Percentiles rank a stretch among this genome's conserved stretches.
Conservation (phyloP, 2,113 vertebrate genomes). For the Corvus hawaiiensis region DNA sequence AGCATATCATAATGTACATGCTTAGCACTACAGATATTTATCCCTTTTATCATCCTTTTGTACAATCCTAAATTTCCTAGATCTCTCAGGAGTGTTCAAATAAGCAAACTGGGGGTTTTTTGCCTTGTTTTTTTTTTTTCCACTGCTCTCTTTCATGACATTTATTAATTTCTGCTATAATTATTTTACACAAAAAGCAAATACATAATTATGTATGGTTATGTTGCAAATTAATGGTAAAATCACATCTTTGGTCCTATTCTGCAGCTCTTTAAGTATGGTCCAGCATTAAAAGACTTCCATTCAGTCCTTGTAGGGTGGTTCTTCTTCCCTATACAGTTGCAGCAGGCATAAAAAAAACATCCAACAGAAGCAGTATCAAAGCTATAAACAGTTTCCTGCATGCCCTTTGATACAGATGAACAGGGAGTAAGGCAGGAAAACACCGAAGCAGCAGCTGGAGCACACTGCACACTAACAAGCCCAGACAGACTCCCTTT, state of each 20-base stretch:
- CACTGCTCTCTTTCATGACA: neutral
- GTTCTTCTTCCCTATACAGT: neutral
- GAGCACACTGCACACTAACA: neutral
- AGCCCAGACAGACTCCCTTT: accelerated
- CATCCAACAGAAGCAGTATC: neutral
- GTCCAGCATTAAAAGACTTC: neutral
- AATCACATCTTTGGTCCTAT: neutral
- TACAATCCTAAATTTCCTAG: neutral
- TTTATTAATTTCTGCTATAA: neutral
- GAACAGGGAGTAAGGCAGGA: neutral
- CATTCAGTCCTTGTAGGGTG: neutral
- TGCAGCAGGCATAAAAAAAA: neutral
- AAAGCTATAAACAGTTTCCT: neutral
- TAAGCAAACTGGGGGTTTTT: neutral
- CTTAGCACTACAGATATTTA: neutral
- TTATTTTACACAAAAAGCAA: neutral
- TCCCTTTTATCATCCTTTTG: neutral
- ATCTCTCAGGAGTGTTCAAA: neutral
- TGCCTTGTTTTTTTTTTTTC: no score
- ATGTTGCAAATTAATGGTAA: neutral
- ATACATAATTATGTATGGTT: neutral
- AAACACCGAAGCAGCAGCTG: neutral
- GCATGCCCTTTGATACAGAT: neutral
- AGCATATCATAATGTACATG: neutral
- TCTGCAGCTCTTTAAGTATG: neutral